Base-by-base conservation (phyloP, 2,888 invertebrate genomes). In the Arge pagana region DNA sequence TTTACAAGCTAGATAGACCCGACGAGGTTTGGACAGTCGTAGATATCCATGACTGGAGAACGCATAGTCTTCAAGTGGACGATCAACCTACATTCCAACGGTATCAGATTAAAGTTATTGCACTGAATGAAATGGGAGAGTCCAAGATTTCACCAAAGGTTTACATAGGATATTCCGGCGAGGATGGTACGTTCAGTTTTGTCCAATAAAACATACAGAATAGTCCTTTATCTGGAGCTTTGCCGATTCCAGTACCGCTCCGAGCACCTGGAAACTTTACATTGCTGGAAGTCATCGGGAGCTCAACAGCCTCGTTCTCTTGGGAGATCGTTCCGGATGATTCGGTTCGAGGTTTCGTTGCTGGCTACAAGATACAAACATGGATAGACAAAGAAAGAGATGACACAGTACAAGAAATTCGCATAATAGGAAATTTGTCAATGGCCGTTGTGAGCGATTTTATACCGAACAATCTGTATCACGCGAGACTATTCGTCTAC, bases 341-440 rank as follows among this genome's bases (percentile, higher is more conserved):
- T 18, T 87, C 90, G 0, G 86, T 98, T 0, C 83, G 89, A 24
- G 98, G 98, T 6, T 91, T 94, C 77, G 94, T 98, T 78, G 89
- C 89, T 66, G 98, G 97, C 2, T 98, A 98, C 78, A 95, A 94
- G 83, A 92, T 98, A 54, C 93, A 94, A 77, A 96, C 93, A 6
- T 98, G 97, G 96, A 90, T 90, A 1, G 90, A 90, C 48, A 83
- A 81, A 41, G 85, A 87, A 55, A 86, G 86, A 1, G 87, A 87
- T 61, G 87, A 88, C 53, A 84, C 82, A 48, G 79, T 85, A 48
- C 81, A 88, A 31, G 93, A 95, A 77, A 86, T 88, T 37, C 83
- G 85, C 52, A 83, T 89, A 5, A 85, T 85, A 63, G 87, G 88
- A 61, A 85, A 85, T 0, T 80, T 79, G 16, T 86, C 84, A 1